Evolutionary conservation across 2,888 invertebrate genomes (phyloP).

Genomic region (Adelphocoris suturalis): DNA sequence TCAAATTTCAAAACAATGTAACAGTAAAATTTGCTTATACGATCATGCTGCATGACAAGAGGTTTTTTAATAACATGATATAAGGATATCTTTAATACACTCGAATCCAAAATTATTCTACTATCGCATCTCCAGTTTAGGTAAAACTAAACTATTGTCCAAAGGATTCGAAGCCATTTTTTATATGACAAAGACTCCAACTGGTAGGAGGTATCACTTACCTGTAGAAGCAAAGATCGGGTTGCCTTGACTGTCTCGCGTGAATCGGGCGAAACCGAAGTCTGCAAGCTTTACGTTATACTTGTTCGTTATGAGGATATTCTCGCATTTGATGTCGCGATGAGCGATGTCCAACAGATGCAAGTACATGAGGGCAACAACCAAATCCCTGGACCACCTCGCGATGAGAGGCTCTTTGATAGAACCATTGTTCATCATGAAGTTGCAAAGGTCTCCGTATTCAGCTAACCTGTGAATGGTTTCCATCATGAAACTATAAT

Average conservation of each 20-base stretch:
- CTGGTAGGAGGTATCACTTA: background rate
- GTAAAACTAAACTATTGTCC: no score
- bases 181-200: no score
- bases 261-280: constrained; percentile 86
- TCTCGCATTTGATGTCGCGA: constrained; percentile 91
- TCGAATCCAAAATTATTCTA: no score
- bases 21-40: no score
- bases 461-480: constrained; percentile 81
- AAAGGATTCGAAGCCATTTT: no score
- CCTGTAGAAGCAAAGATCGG: constrained; percentile 84
- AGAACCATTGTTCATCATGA: constrained; percentile 84
- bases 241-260: constrained; percentile 75
- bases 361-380: constrained; percentile 85
- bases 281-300: constrained; percentile 90
- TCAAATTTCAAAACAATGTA: no score
- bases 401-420: constrained; percentile 85
- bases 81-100: no score
- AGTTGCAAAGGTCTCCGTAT: constrained; percentile 88
- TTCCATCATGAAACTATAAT: no score
- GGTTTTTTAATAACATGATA: no score
- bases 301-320: constrained; percentile 85
- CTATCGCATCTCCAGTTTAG: no score
- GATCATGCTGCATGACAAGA: no score
- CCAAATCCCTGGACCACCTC: constrained; percentile 86
- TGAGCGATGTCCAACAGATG: constrained; percentile 88